Evolutionary conservation across 2,113 vertebrate species (phyloP).

Genomic region (Alethe castanea): DNA sequence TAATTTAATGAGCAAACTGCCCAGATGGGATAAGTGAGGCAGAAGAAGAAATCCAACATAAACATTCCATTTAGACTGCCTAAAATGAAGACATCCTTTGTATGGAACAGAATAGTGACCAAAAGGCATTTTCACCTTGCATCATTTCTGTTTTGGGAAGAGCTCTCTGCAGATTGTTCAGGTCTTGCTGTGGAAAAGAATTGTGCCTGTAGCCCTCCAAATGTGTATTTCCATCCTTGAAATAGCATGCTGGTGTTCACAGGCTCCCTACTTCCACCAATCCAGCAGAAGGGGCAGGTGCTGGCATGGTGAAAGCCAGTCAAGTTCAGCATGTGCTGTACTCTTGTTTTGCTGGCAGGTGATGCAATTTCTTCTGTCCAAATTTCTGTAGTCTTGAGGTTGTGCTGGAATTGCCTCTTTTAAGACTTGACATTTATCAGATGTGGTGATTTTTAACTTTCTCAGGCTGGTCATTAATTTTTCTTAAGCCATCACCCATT

Average conservation of each 20-base stretch:
- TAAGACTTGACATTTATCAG: background rate
- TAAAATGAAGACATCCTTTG: background rate
- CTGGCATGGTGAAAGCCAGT: background rate
- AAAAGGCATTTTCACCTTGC: background rate
- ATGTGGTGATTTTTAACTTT: background rate
- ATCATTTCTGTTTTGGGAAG: background rate
- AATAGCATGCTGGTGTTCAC: background rate
- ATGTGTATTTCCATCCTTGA: background rate
- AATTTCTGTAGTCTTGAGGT: background rate
- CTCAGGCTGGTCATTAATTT: background rate
- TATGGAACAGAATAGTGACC: background rate
- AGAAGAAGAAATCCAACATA: background rate
- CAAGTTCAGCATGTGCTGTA: accelerated
- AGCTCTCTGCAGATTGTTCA: background rate
- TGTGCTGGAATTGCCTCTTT: background rate
- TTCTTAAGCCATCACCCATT: background rate
- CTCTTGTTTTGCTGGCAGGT: accelerated
- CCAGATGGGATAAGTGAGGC: background rate
- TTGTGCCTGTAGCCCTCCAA: background rate
- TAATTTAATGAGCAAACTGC: background rate
- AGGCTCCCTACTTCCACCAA: background rate
- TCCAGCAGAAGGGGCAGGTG: background rate
- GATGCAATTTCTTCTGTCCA: background rate
- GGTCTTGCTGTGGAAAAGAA: background rate
- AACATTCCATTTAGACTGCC: background rate